Base-by-base conservation (phyloP, 2,113 vertebrate genomes). In the Dromas ardeola region DNA sequence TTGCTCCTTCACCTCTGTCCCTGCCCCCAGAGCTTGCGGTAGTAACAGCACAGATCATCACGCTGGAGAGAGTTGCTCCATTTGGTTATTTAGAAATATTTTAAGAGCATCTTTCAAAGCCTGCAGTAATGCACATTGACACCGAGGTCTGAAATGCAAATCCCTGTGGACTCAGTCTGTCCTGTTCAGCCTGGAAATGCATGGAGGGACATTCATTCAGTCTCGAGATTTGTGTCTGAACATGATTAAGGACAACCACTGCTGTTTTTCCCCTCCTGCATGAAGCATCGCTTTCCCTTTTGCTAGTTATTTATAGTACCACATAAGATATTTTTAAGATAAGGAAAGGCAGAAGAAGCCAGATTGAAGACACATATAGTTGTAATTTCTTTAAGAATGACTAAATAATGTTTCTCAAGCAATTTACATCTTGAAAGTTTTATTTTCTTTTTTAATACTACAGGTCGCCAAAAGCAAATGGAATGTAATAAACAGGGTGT, bases 291-390 rank as follows among this genome's bases (percentile, higher is more conserved):
- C 66, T 97, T 95, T 91, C 52, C 74, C 63, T 90, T 93, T 95
- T 95, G 90, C 82, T 91, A 23, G 59, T 97, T 98, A 98, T 98
- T 98, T 98, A 98, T 97, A 97, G 95, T 62, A 90, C 82, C 4
- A 42, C 58, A 81, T 66, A 93, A 97, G 97, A 96, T 90, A 97
- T 97, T 97, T 97, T 95, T 98, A 96, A 98, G 93, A 96, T 72
- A 92, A 97, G 79, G 77, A 96, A 93, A 96, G 82, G 67, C 61
- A 93, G 79, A 66, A 58, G 45, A 66, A 96, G 43, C 27, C 82
- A 78, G 79, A 96, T 74, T 71, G 91, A 97, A 96, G 91, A 96
- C 67, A 62, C 89, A 72, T 45, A 90, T 83, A 97, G 81, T 83
- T 93, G 47, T 29, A 38, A 53, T 85, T 89, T 94, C 55, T 21